Conservation (phyloP, 2,888 invertebrate species). For the Sinohyriopsis cumingii region DNA sequence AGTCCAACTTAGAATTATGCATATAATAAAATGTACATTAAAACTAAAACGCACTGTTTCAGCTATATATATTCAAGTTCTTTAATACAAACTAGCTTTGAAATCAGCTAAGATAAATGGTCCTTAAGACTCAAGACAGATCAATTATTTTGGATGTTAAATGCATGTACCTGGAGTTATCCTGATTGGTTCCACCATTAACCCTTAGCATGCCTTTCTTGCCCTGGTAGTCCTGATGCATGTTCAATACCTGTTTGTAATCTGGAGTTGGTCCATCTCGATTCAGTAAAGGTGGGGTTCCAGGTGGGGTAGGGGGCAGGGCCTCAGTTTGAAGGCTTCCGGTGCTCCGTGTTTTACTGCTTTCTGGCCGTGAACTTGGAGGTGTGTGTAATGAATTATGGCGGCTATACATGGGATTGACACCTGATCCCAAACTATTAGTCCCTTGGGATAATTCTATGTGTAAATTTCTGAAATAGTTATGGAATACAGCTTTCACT, state of each 20-base stretch:
- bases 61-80: too few relatives aligned
- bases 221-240: slow-evolving; percentile 56
- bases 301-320: background rate
- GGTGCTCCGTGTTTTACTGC: slow-evolving; percentile 9
- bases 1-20: too few relatives aligned
- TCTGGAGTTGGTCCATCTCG: slow-evolving; percentile 36
- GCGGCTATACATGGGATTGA: slow-evolving; percentile 31
- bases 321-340: background rate
- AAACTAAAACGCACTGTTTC: too few relatives aligned
- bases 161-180: too few relatives aligned
- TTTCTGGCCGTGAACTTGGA: slow-evolving; percentile 30
- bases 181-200: background rate
- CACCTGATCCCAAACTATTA: too few relatives aligned
- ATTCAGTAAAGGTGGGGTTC: slow-evolving; percentile 36
- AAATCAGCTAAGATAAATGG: too few relatives aligned
- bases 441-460: too few relatives aligned
- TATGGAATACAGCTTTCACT: background rate
- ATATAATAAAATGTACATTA: too few relatives aligned
- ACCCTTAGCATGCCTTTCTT: slow-evolving; percentile 49
- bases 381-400: slow-evolving; percentile 21
- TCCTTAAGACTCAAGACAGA: too few relatives aligned
- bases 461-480: slow-evolving; percentile 7
- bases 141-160: too few relatives aligned
- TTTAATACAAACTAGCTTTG: too few relatives aligned
- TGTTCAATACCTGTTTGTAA: slow-evolving; percentile 44